Conservation (phyloP, 2,888 invertebrate species). For the Yponomeuta cagnagella region DNA sequence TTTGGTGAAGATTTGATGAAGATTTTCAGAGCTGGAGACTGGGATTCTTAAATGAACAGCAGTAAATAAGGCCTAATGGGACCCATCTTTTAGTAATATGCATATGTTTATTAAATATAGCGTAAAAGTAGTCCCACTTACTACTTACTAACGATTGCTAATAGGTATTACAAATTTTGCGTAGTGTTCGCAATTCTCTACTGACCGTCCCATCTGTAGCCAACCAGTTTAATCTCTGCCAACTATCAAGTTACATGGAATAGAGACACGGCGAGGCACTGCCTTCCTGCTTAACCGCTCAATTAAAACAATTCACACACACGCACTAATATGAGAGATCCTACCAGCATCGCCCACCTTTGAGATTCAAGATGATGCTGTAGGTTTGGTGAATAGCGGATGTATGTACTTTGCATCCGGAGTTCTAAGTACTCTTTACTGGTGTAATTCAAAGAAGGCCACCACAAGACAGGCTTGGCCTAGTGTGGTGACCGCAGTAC, state of each 20-base stretch:
- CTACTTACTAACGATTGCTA: too few species aligned
- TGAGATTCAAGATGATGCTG: background rate
- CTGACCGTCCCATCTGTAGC: background rate
- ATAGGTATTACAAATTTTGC: too few species aligned
- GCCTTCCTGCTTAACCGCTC: constrained; percentile 22
- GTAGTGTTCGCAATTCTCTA: background rate
- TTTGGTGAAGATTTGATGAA: too few species aligned
- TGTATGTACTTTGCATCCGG: background rate
- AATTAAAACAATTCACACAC: constrained; percentile 46
- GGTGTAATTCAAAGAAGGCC: background rate
- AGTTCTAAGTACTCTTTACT: background rate
- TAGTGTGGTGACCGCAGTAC: too few species aligned
- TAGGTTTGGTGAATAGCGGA: background rate
- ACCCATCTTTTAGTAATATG: too few species aligned
- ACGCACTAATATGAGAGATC: constrained; percentile 34
- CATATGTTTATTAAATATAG: too few species aligned
- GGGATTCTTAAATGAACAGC: too few species aligned
- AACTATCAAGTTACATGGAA: constrained; percentile 21
- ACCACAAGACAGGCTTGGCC: too few species aligned
- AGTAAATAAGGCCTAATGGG: too few species aligned
- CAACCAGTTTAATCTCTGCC: background rate
- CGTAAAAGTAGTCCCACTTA: too few species aligned
- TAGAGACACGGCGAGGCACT: background rate
- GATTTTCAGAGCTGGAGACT: too few species aligned
- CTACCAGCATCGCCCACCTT: constrained; percentile 21